These are phyloP conservation scores for Saccostrea glomerata DNA, from an alignment of 1,140 invertebrate genomes.

Conservation along the genomic window DNA sequence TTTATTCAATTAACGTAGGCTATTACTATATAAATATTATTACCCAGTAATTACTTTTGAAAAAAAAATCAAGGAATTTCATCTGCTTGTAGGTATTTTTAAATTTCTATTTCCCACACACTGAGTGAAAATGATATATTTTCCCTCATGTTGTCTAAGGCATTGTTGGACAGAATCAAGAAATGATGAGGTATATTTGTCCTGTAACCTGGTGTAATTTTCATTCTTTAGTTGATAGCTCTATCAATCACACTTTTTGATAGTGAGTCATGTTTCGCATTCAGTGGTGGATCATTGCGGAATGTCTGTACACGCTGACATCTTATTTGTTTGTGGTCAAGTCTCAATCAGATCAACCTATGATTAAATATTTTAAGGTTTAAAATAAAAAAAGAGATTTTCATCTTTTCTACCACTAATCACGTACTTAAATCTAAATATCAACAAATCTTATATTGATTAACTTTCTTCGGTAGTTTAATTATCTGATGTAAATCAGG, in stretches of 20 bases:
- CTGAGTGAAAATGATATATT: too few species aligned
- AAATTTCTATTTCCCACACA: too few species aligned
- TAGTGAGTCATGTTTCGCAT: conserved; percentile 14
- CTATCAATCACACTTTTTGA: neutral
- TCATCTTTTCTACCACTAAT: conserved; percentile 28
- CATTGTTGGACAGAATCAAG: neutral
- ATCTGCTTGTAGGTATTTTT: too few species aligned
- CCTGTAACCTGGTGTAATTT: neutral
- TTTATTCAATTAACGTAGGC: too few species aligned
- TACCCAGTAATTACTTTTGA: too few species aligned
- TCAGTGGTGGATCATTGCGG: neutral
- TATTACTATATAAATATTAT: too few species aligned
- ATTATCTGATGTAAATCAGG: neutral
- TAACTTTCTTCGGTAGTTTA: conserved; percentile 3
- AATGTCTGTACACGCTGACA: neutral
- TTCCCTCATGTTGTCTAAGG: neutral
- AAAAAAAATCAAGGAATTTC: neutral
- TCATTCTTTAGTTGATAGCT: conserved; percentile 4
- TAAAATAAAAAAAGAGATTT: conserved; percentile 32
- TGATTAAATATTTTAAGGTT: conserved; percentile 21
- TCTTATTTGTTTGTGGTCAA: conserved; percentile 16
- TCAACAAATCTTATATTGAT: conserved; percentile 22
- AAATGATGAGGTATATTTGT: neutral
- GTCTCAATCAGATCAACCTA: neutral
- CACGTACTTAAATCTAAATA: conserved; percentile 25